Evolutionary conservation across 2,113 vertebrate species (phyloP).

Genomic region (Datnioides undecimradiatus): DNA sequence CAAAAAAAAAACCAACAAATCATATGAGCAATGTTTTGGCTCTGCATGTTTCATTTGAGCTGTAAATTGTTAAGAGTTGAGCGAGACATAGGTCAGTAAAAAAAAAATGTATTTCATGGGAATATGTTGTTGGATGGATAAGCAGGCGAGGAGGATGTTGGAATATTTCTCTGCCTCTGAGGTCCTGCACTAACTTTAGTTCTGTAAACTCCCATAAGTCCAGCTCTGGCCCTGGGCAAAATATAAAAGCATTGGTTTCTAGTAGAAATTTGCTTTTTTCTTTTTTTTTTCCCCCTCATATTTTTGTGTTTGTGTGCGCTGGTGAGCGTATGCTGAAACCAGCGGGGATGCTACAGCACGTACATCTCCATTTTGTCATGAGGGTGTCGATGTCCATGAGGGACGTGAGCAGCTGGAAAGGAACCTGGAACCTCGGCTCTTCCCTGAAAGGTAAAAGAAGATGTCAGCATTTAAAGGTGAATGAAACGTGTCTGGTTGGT

Average conservation of each 20-base stretch:
- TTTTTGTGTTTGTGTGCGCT: conserved; percentile 1
- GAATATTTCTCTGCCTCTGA: not conserved
- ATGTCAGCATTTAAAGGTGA: not conserved
- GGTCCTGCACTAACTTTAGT: conserved; percentile 31
- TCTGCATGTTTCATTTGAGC: not conserved
- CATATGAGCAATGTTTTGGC: not conserved
- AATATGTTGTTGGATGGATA: conserved; percentile 21
- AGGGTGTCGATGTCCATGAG: conserved; percentile 95
- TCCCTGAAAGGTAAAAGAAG: conserved; percentile 83
- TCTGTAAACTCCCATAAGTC: not conserved
- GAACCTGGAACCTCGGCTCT: conserved; percentile 96
- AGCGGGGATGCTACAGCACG: conserved; percentile 62
- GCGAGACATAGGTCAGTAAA: not conserved
- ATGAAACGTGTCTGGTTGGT: not conserved
- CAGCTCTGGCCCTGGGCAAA: conserved; percentile 9
- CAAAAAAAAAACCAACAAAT: too few species aligned
- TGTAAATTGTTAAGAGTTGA: conserved; percentile 2
- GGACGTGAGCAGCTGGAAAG: conserved; percentile 94
- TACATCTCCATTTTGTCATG: conserved; percentile 99
- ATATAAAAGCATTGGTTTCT: not conserved
- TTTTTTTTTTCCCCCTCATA: too few species aligned
- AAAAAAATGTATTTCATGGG: conserved; percentile 29
- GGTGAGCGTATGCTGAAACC: not conserved
- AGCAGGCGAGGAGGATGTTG: not conserved
- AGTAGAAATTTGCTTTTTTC: not conserved